Evolutionary conservation across 2,113 vertebrate genomes (phyloP).

Genomic region (Drymodes brunneopygia): DNA sequence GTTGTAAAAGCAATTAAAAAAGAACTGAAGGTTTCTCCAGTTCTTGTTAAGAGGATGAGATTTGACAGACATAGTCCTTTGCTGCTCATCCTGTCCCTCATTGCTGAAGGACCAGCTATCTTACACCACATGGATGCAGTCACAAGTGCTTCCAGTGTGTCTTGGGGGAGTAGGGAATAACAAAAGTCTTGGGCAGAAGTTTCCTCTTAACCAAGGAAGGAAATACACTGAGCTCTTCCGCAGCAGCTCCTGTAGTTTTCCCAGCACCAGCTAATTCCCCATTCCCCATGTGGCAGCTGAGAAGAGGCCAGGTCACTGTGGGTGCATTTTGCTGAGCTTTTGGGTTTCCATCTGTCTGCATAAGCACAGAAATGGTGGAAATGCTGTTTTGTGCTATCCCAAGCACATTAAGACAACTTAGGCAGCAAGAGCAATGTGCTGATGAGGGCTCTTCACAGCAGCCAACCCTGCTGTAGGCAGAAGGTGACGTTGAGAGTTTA

Average conservation of each 20-base stretch:
- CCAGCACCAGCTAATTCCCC: neutral
- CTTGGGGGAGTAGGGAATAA: neutral
- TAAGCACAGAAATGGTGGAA: slow-evolving; percentile 14
- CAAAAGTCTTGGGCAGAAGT: neutral
- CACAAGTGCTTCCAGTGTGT: neutral
- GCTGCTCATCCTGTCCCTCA: neutral
- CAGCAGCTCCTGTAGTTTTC: neutral
- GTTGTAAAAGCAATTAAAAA: neutral
- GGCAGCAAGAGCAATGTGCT: slow-evolving; percentile 21
- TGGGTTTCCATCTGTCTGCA: slow-evolving; percentile 5
- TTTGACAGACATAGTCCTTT: neutral
- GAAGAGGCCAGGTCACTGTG: neutral
- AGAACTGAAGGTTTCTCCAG: neutral
- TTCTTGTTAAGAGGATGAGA: neutral
- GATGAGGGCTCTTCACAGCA: slow-evolving; percentile 6
- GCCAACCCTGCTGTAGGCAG: neutral
- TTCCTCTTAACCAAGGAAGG: neutral
- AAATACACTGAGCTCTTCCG: neutral
- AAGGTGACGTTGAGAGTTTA: slow-evolving; percentile 27
- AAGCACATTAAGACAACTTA: slow-evolving; percentile 38
- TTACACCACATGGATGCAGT: neutral
- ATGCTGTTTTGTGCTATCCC: neutral
- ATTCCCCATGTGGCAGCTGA: neutral
- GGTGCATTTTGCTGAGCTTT: slow-evolving; percentile 17
- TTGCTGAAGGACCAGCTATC: neutral